phyloP scores from a whole-genome alignment of 2,888 invertebrate genomes.

The Lithophane semibrunnea region DNA sequence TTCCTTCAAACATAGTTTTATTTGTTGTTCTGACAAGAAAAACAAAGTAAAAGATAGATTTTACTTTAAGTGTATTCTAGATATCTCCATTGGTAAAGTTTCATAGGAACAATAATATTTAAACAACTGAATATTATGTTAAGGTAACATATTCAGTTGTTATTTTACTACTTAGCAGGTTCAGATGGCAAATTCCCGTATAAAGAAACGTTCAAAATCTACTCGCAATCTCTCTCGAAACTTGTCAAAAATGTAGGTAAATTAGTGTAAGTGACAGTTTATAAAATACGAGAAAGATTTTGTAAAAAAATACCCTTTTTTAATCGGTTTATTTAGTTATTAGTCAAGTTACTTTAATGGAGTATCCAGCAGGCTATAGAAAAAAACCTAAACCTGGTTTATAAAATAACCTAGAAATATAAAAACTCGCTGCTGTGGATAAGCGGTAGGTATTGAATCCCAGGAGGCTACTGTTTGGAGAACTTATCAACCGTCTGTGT shows the following conservation, averaged over 20 bases:
- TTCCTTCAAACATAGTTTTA: constrained; percentile 29
- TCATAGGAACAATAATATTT: neutral
- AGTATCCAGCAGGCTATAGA: too few relatives aligned
- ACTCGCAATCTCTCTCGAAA: neutral
- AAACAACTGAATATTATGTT: too few relatives aligned
- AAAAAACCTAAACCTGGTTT: neutral
- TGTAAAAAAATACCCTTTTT: neutral
- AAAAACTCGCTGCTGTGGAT: neutral
- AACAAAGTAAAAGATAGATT: neutral
- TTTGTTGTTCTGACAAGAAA: neutral
- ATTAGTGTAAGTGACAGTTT: neutral
- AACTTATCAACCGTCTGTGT: constrained; percentile 36
- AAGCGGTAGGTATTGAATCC: neutral
- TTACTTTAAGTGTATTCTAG: neutral
- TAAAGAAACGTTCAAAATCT: neutral
- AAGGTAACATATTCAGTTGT: neutral
- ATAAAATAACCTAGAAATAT: constrained; percentile 13
- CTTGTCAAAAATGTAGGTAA: neutral
- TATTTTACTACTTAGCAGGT: neutral
- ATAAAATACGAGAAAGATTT: neutral
- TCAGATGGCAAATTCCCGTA: neutral
- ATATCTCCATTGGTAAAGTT: neutral
- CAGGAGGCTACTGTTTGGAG: constrained; percentile 14
- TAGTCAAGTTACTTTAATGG: neutral
- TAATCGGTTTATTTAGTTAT: neutral